Evolutionary conservation across 2,888 invertebrate species (phyloP), one percentile per base, ranked within the genome.

Genomic region (Drosophila rubida): DNA sequence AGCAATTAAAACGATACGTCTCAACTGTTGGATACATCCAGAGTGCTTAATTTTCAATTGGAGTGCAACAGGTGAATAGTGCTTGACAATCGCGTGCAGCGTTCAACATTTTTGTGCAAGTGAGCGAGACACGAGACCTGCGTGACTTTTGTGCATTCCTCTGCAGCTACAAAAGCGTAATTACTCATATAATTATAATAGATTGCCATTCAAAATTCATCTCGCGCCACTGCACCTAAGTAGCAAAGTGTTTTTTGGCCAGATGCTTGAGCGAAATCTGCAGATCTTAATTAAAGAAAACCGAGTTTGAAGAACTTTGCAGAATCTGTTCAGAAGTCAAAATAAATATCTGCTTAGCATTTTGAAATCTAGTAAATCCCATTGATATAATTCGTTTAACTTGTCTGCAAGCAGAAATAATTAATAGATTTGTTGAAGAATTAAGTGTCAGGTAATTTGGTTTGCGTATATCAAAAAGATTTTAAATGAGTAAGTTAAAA

Each of bases 1-100:
- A 53, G 32, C 27, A 45, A 49, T 49, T 53, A 45, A 32, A 67
- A 55, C 80, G 51, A 73, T 2, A 53, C 66, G 59, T 69, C 41
- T 59, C 14, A 50, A 41, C 23, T 39, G 25, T 41, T 30, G 46
- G 19, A 16, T 51, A 30, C 1, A 51, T 55, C 14, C 55, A 14
- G 45, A 32, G 69, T 53, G 50, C 22, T 19, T 30, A 23, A 30
- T 37, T 48, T 39, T 27, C 9, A 39, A 59, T 69, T 63, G 39
- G 60, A 44, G 75, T 75, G 81, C 58, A 69, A 62, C 62, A 78
- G 81, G 78, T 87, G 85, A 78, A 63, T 55, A 59, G 67, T 65
- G 78, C 59, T 67, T 62, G 67, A 72, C 59, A 68, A 69, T 80
- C 72, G 78, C 85, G 75, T 75, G 87, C 48, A 41, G 11, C 54